Percentiles rank a stretch among this genome's conserved stretches.
phyloP scores from a whole-genome alignment of 2,888 invertebrate genomes.

The Aelia acuminata region DNA sequence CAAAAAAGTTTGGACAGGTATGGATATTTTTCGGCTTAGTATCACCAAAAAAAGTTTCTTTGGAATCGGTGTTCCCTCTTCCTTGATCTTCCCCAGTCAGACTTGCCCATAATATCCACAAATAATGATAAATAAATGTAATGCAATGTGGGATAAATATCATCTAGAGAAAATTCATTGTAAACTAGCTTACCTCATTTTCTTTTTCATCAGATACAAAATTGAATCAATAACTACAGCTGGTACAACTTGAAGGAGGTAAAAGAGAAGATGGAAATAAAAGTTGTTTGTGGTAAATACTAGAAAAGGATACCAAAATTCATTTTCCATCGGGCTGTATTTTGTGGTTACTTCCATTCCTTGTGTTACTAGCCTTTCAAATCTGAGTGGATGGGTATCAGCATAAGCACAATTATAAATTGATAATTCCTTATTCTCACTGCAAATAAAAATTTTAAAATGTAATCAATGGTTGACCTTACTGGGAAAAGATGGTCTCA shows the following conservation, averaged over 20 bases:
- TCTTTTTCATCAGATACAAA: slow-evolving; percentile 57
- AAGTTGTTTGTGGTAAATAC: slow-evolving; percentile 57
- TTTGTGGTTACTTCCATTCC: slow-evolving; percentile 47
- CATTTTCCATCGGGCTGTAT: slow-evolving; percentile 57
- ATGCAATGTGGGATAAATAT: too few species aligned
- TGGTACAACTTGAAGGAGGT: slow-evolving; percentile 61
- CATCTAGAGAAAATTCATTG: background rate
- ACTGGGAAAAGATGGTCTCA: too few species aligned
- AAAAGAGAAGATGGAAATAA: slow-evolving; percentile 59
- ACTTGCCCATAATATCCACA: too few species aligned
- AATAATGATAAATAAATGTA: too few species aligned
- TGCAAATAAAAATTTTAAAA: background rate
- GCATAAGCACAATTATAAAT: slow-evolving; percentile 58
- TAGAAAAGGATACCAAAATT: slow-evolving; percentile 62
- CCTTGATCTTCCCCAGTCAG: too few species aligned
- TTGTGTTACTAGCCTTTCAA: slow-evolving; percentile 43
- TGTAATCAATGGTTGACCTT: too few species aligned
- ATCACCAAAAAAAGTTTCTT: too few species aligned
- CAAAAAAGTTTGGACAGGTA: too few species aligned
- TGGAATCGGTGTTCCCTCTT: too few species aligned
- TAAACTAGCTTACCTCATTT: slow-evolving; percentile 59
- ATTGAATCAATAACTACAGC: slow-evolving; percentile 58
- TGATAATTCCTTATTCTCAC: slow-evolving; percentile 38
- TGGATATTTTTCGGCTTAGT: too few species aligned
- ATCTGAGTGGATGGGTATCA: slow-evolving; percentile 39